These are phyloP conservation scores for Alosa sapidissima DNA, from an alignment of 2,797 vertebrate species.

Conservation along the genomic window DNA sequence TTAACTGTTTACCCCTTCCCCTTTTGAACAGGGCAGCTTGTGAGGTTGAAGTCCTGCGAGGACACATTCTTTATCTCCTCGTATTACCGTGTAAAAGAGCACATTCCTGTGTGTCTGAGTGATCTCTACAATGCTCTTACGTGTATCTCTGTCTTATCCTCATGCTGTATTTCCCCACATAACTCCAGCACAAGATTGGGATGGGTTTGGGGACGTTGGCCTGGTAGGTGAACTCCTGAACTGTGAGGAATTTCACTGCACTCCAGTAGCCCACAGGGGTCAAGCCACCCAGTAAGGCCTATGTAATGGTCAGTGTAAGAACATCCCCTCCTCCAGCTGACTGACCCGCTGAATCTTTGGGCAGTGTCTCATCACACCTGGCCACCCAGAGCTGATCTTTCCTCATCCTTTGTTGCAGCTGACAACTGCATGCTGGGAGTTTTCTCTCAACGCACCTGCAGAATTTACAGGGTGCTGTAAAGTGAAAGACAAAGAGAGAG, in stretches of 20 bases:
- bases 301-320: neutral
- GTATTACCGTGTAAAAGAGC: neutral
- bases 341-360: neutral
- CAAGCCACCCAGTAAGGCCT: neutral
- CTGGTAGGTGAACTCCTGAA: neutral
- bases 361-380: neutral
- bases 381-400: neutral
- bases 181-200: neutral
- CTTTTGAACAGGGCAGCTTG: neutral
- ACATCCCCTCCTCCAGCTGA: neutral
- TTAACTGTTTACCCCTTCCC: neutral
- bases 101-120: neutral
- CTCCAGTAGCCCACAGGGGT: neutral
- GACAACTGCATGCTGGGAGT: slow-evolving; percentile 14
- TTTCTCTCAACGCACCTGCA: slow-evolving; percentile 26
- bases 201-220: neutral
- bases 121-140: neutral
- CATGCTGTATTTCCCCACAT: neutral
- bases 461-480: slow-evolving; percentile 26
- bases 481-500: neutral
- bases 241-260: neutral
- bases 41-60: neutral
- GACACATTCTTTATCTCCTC: neutral
- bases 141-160: neutral
- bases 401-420: neutral